phyloP scores from a whole-genome alignment of 2,113 vertebrate species.

The Laticauda laticaudata region DNA sequence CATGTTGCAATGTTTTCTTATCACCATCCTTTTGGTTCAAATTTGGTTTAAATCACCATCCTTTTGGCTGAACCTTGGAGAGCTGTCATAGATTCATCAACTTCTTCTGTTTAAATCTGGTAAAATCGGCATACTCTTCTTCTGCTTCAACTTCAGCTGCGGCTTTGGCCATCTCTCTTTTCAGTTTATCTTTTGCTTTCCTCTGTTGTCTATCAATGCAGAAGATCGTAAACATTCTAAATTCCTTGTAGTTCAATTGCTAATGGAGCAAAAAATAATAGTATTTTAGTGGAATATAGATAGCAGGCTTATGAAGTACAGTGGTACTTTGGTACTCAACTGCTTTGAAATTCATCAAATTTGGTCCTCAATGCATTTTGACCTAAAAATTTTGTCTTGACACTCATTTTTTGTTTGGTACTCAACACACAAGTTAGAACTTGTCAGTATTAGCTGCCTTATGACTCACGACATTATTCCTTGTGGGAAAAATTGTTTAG shows the following conservation, averaged over 20 bases:
- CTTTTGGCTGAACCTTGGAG: neutral
- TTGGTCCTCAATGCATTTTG: neutral
- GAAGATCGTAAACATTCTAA: slow-evolving; percentile 59
- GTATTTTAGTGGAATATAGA: slow-evolving; percentile 17
- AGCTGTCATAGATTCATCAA: neutral
- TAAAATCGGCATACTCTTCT: neutral
- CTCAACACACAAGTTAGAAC: neutral
- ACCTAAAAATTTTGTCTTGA: neutral
- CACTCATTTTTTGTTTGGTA: neutral
- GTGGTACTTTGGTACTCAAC: neutral
- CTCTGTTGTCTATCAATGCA: slow-evolving; percentile 50
- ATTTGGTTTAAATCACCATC: neutral
- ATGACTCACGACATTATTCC: no score
- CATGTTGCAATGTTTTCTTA: neutral
- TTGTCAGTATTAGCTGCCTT: neutral
- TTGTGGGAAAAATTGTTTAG: neutral
- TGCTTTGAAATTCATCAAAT: neutral
- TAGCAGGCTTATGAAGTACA: neutral
- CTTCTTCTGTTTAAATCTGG: neutral
- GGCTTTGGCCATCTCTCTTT: neutral
- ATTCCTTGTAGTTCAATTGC: slow-evolving; percentile 57
- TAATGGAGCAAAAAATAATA: slow-evolving; percentile 29
- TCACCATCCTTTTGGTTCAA: neutral
- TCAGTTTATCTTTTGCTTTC: slow-evolving; percentile 27
- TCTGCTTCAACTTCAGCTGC: neutral